Evolutionary conservation across 2,113 vertebrate species (phyloP).

Genomic region (Hystrix brachyura): DNA sequence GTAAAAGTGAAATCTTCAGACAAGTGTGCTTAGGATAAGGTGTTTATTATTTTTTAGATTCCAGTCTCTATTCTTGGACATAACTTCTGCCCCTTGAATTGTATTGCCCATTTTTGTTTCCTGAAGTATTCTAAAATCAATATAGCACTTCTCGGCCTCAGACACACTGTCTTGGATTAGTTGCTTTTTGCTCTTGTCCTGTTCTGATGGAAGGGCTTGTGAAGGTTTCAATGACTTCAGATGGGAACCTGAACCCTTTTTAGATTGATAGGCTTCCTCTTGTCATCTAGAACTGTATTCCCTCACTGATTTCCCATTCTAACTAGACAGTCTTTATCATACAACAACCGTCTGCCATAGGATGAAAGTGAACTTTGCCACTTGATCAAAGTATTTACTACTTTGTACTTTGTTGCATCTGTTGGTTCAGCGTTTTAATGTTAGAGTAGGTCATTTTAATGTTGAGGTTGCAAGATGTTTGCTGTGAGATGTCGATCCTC

Average conservation of each 20-base stretch:
- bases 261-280: not conserved
- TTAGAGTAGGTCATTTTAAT: not conserved
- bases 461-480: not conserved
- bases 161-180: not conserved
- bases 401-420: not conserved
- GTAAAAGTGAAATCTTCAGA: not conserved
- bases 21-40: not conserved
- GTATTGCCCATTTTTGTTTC: not conserved
- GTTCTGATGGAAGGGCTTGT: not conserved
- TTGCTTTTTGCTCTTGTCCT: not conserved
- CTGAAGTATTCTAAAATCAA: not conserved
- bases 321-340: not conserved
- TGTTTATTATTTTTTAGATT: not conserved
- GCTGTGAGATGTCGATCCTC: not conserved
- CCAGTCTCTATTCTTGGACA: not conserved
- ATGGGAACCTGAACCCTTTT: not conserved
- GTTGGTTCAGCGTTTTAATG: not conserved
- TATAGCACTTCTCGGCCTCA: not conserved
- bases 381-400: not conserved
- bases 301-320: not conserved
- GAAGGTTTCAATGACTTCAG: not conserved
- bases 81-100: not conserved
- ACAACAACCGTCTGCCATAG: not conserved
- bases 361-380: not conserved
- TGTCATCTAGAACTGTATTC: not conserved